Evolutionary conservation across 2,888 invertebrate species (phyloP), one percentile per base, ranked within the genome.

Genomic region (Orthosia incerta): DNA sequence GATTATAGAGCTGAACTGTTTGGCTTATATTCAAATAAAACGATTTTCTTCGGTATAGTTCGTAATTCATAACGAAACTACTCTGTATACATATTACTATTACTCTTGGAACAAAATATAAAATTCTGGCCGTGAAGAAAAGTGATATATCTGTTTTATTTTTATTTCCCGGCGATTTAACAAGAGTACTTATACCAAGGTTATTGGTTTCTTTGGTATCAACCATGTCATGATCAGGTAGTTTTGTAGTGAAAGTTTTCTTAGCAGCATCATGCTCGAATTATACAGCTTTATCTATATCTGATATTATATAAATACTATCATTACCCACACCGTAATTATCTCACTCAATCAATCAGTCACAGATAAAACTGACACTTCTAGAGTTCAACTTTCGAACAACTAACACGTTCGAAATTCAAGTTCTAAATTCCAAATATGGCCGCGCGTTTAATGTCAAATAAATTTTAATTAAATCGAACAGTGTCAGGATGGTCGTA

Each of bases 391-490:
- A 82, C 87, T 87, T 86, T 88, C 87, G 76, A 87, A 88, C 81
- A 79, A 79, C 83, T 80, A 72, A 86, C 85, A 75, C 67, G 83
- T 76, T 83, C 76, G 26, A 84, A 80, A 83, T 86, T 85, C 85
- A 79, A 84, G 79, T 87, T 84, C 77, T 78, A 76, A 77, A 77
- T 78, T 79, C 65, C 67, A 82, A 87, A 85, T 82, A 83, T 76
- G 82, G 82, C 76, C 82, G 76, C 81, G 67, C 69, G 78, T 85
- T 84, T 84, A 86, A 85, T 86, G 92, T 93, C 93, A 91, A 93
- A 96, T 96, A 95, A 95, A 96, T 96, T 96, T 91, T 95, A 96
- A 96, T 95, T 95, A 95, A 94, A 94, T 88, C 86, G 89, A 91
- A 92, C 93, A 92, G 89, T 91, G 90, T 85, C 90, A 83, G 87